Conservation (phyloP, 2,797 vertebrate species). For the Notolabrus celidotus region DNA sequence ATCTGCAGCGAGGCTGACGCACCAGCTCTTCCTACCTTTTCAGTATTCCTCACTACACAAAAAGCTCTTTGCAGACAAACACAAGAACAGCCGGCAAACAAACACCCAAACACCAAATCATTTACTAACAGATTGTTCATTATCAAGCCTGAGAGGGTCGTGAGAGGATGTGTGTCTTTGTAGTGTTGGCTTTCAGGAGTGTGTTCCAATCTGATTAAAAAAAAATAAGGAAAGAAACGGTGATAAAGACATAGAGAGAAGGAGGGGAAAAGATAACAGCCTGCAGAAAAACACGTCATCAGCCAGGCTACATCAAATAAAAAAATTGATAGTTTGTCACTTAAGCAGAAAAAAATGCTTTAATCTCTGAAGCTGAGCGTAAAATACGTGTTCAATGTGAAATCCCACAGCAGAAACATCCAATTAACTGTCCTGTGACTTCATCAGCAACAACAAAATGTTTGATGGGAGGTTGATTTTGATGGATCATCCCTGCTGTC, state of each 20-base stretch:
- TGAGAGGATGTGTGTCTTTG: not conserved
- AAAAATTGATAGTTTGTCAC: constrained; percentile 19
- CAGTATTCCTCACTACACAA: constrained; percentile 15
- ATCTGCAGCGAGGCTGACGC: constrained; percentile 26
- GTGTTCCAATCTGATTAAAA: constrained; percentile 4
- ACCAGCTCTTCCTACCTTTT: constrained; percentile 7
- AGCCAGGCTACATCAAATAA: constrained; percentile 10
- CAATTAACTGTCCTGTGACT: constrained; percentile 58
- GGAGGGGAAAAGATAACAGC: constrained; percentile 2
- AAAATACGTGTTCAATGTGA: constrained; percentile 34
- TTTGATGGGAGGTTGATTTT: constrained; percentile 56
- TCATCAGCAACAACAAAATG: constrained; percentile 40
- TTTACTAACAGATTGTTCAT: constrained; percentile 26
- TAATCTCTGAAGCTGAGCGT: not conserved
- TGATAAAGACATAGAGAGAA: not conserved
- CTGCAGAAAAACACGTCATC: constrained; percentile 17
- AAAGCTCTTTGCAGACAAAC: constrained; percentile 25
- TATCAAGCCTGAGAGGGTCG: constrained; percentile 2
- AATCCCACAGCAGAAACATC: constrained; percentile 38
- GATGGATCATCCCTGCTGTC: constrained; percentile 45
- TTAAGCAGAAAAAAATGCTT: constrained; percentile 20
- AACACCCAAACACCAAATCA: constrained; percentile 17
- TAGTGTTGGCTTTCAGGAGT: not conserved
- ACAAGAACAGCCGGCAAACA: constrained; percentile 14
- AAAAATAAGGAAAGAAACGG: constrained; percentile 1